Conservation (phyloP, 2,888 invertebrate genomes). For the Liodrosophila aerea region DNA sequence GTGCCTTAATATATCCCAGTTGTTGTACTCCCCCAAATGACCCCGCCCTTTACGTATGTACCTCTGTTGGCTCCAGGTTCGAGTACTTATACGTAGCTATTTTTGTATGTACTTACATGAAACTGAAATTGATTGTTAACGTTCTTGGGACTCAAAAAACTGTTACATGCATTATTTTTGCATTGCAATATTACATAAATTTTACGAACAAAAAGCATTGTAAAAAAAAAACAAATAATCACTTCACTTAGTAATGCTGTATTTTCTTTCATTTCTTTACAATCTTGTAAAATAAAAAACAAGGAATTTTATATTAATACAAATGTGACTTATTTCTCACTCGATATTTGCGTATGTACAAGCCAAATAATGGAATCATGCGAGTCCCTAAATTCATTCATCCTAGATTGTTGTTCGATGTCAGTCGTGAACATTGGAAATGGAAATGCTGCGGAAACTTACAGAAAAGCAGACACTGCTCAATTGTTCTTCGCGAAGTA, state of each 20-base stretch:
- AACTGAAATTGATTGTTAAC: constrained; percentile 32
- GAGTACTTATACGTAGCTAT: constrained; percentile 20
- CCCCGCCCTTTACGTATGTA: constrained; percentile 13
- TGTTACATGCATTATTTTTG: constrained; percentile 38
- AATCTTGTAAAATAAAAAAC: constrained; percentile 53
- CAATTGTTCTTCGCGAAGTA: constrained; percentile 87
- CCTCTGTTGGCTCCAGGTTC: constrained; percentile 13
- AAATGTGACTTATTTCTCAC: constrained; percentile 11
- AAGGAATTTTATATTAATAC: constrained; percentile 57
- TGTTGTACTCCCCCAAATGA: constrained; percentile 23
- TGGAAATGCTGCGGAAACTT: constrained; percentile 26
- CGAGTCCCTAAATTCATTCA: constrained; percentile 10
- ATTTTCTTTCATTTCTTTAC: constrained; percentile 37
- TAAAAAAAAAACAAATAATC: constrained; percentile 1
- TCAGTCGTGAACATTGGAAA: constrained; percentile 44
- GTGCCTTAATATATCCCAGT: constrained; percentile 60
- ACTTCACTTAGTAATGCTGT: constrained; percentile 35
- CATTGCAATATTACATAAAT: constrained; percentile 31
- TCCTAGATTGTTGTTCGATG: constrained; percentile 23
- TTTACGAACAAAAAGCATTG: constrained; percentile 23
- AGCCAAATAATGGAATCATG: constrained; percentile 3
- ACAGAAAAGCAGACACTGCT: constrained; percentile 3
- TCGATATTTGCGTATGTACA: constrained; percentile 29
- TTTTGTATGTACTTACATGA: constrained; percentile 41
- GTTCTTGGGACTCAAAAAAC: constrained; percentile 29